A percentile compares a stretch with the other conserved stretches of the same genome.
These are phyloP conservation scores for Reticulitermes speratus DNA, from an alignment of 1,140 invertebrate species.

Conservation along the genomic window DNA sequence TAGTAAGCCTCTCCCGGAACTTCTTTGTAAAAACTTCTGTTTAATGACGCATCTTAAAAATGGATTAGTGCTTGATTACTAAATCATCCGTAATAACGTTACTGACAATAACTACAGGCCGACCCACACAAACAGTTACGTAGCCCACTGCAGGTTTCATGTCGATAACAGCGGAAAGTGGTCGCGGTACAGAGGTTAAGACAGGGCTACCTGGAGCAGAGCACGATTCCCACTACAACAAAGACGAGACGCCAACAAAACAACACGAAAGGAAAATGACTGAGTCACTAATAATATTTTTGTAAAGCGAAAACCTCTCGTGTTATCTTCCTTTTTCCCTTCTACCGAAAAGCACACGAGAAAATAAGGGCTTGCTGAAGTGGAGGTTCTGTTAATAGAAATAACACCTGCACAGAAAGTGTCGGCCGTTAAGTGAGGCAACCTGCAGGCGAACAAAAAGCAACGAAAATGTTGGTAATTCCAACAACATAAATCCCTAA, in stretches of 20 bases:
- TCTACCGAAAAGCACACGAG: not conserved
- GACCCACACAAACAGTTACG: too few relatives aligned
- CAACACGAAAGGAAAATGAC: not conserved
- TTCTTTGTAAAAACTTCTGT: too few relatives aligned
- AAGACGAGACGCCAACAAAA: not conserved
- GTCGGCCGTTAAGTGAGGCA: not conserved
- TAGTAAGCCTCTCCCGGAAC: too few relatives aligned
- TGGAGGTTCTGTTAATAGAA: not conserved
- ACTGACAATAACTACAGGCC: too few relatives aligned
- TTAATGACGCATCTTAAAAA: too few relatives aligned
- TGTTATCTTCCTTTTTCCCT: not conserved
- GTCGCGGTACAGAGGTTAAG: too few relatives aligned
- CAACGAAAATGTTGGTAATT: too few relatives aligned
- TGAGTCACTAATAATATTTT: conserved; percentile 7
- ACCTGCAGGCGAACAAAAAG: not conserved
- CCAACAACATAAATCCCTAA: too few relatives aligned
- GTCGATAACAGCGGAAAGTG: too few relatives aligned
- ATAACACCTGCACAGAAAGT: not conserved
- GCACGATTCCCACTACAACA: conserved; percentile 4
- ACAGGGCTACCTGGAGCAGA: not conserved
- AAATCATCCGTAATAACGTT: too few relatives aligned
- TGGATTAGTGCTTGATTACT: too few relatives aligned
- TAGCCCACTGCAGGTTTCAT: too few relatives aligned
- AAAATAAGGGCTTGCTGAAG: not conserved
- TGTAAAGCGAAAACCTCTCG: not conserved